Evolutionary conservation across 1,140 invertebrate species (phyloP), one percentile per base, ranked within the genome.

Genomic region (Nasonia longicornis): DNA sequence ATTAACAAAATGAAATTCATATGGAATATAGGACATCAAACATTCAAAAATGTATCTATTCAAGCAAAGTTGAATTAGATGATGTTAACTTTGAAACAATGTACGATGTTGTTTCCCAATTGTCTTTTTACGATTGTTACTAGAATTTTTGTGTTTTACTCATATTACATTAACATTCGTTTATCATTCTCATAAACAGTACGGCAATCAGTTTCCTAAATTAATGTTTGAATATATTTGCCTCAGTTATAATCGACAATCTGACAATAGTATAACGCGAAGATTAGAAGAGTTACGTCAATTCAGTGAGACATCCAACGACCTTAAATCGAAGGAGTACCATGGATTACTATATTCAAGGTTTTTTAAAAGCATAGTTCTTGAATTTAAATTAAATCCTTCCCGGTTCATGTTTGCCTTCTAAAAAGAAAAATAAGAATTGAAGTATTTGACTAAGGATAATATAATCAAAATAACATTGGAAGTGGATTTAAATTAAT

Each of bases 161-260:
- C 22, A 22, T n/a, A 7, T 38, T 48, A 29, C 16, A 48, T 73
- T 4, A 16, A 10, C 1, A 26, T 52, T 74, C 48, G 52, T 11
- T 74, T 29, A 6, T 22, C 16, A 38, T 48, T 72, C 38, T 22
- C 38, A 20, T 29, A 72, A 72, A 48, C 1, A 26, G 3, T 12
- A 48, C 16, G 22, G 71, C 16, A 7, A 12, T 48, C 2, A 48
- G 1, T 48, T 38, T 72, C 52, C 35, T 26, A 72, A 72, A 72
- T 72, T 74, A 58, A 31, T 10, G 31, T 63, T 29, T 16, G 11
- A 72, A 29, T 10, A 75, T 63, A 20, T 75, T 75, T 75, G 2
- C 52, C 29, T 45, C 26, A 77, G 63, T 77, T 77, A 58, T 77
- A 63, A 26, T 77, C 26, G 20, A 66, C 75, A 67, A 77, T 67